Conservation (phyloP, 2,888 invertebrate genomes). For the Cremastobaeus sp. region DNA sequence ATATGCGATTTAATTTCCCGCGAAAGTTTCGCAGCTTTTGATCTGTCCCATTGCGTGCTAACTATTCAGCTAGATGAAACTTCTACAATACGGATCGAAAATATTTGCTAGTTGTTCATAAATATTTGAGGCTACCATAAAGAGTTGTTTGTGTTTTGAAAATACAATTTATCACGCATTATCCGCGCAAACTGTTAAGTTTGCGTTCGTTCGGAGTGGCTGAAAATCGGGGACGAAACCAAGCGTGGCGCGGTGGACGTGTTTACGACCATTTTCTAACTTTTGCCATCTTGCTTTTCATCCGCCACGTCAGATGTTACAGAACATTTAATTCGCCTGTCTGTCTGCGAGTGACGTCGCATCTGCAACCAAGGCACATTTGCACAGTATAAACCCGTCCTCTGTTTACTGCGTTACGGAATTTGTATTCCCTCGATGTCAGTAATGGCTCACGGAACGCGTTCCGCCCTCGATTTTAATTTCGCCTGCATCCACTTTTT, state of each 20-base stretch:
- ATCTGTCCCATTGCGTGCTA: too few relatives aligned
- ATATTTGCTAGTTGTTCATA: too few relatives aligned
- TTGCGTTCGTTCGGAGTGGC: conserved; percentile 33
- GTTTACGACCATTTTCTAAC: conserved; percentile 50
- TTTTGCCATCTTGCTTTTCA: conserved; percentile 49
- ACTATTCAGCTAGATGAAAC: too few relatives aligned
- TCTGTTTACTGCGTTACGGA: conserved; percentile 8
- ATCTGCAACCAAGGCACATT: conserved; percentile 30
- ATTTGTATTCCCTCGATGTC: not conserved
- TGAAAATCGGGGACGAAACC: conserved; percentile 44
- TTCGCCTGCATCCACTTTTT: not conserved
- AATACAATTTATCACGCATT: conserved; percentile 26
- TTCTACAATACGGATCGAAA: too few relatives aligned
- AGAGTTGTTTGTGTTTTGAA: conserved; percentile 7
- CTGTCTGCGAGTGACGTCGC: conserved; percentile 39
- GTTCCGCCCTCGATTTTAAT: conserved; percentile 5
- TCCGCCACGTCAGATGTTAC: conserved; percentile 30
- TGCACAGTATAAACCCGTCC: conserved; percentile 7
- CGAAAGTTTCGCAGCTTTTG: too few relatives aligned
- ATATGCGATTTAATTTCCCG: too few relatives aligned
- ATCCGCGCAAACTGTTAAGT: conserved; percentile 37
- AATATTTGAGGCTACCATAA: conserved; percentile 21
- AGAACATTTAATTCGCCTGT: conserved; percentile 49
- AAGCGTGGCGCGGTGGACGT: conserved; percentile 41
- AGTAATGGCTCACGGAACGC: not conserved